Base-by-base conservation (phyloP, 2,888 invertebrate genomes). In the Acleris emargana region DNA sequence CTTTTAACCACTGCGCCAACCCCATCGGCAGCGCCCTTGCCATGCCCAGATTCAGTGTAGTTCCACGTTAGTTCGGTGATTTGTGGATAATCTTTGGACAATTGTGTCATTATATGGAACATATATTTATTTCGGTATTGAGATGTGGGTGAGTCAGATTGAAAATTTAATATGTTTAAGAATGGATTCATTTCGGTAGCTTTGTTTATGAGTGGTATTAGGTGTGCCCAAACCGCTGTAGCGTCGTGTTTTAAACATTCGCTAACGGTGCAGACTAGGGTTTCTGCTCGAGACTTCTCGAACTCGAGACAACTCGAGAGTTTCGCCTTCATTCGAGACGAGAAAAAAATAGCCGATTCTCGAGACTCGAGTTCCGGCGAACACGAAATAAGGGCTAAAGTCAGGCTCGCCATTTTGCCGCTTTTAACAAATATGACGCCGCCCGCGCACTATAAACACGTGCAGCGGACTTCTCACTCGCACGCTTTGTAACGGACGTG, bases 181-280 rank as follows among this genome's bases (percentile, higher is more conserved):
- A 59, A 28, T 17, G 67, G 62, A 3, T 17, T 45, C 20, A 55
- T 32, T 32, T 49, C 43, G 45, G 55, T 28, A 42, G 60, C 57
- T 17, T 38, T 51, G 16, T 47, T 25, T 47, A 67, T 42, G 22
- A 67, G 45, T 13, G 67, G 67, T 5, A 67, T 60, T 11, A 67
- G 47, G 52, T 63, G 67, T 16, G n/a, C 52, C 67, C 67, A 67
- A 25, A 67, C 54, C 11, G 67, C 63, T 13, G 42, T 51, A 22
- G 63, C 55, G n/a, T 60, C 63, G 38, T 67, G 67, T 17, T 63
- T 50, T 16, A 60, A 32, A 38, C 45, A 60, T 45, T 55, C 52
- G 38, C 67, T 67, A 5, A 60, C 9, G 9, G 67, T 64, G 28
- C 67, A 67, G n/a, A n/a, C n/a, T n/a, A n/a, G n/a, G n/a, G n/a